Base-by-base conservation (phyloP, 2,888 invertebrate species). In the Tetramorium bicarinatum region DNA sequence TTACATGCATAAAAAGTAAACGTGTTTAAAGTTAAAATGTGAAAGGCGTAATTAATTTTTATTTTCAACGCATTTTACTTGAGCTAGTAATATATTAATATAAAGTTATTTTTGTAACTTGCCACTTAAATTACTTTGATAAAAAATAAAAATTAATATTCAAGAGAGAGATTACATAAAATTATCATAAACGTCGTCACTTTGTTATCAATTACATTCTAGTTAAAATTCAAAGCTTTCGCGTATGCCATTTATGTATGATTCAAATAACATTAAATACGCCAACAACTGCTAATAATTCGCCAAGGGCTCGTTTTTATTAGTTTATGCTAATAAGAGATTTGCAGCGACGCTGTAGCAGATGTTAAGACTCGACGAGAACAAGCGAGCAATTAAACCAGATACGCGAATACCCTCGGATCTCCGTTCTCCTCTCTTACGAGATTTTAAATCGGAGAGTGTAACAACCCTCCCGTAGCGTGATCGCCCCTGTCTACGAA, bases 401-500 rank as follows among this genome's bases (percentile, higher is more conserved):
- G 77, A 34, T 3, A 67, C 79, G 79, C 21, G 79, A 77, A 62
- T 82, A 77, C 64, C 54, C 66, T 82, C 61, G 82, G 67, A 59
- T 69, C 72, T 82, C 49, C 29, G 72, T 84, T 80, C 81, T 84
- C 84, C 61, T 49, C 83, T 83, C 80, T 85, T 69, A 76, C 82
- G 82, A 77, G 64, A 62, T 85, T 88, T 88, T 56, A 82, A 88
- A 81, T 59, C 84, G 54, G 21, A 74, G 76, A 72, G 74, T 67
- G 66, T 66, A 56, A n/a, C 61, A n/a, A 74, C 74, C 72, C 74
- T 66, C 59, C 72, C 38, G 61, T 79, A 44, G 66, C 85, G 79
- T 82, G 89, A 82, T 87, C 54, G 75, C 47, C 84, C 85, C 85
- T 82, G 84, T 81, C 87, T 75, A 59, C 83, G 87, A 89, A 76